Conservation (phyloP, 2,888 invertebrate species). For the Cristatella mucedo region DNA sequence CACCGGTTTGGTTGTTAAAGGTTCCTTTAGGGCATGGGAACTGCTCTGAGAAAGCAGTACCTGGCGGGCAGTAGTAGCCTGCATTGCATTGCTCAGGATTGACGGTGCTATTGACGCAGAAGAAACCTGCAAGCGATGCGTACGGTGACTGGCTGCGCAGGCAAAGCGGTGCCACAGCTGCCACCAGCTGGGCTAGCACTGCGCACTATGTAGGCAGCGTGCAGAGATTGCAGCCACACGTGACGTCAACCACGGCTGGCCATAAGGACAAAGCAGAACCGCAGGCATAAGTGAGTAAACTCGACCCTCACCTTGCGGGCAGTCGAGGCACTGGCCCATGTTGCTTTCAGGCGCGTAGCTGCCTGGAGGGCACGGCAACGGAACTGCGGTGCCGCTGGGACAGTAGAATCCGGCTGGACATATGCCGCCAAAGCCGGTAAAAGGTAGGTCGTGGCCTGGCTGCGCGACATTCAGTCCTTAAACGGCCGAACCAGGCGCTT, state of each 20-base stretch:
- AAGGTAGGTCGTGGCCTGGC: conserved; percentile 12
- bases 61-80: conserved; percentile 28
- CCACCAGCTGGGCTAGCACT: too few relatives aligned
- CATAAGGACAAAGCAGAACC: too few relatives aligned
- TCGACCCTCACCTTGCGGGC: conserved; percentile 20
- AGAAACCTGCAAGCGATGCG: conserved; percentile 20
- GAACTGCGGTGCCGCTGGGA: conserved; percentile 21
- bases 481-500: too few relatives aligned
- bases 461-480: conserved; percentile 2
- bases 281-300: too few relatives aligned
- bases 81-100: conserved; percentile 21
- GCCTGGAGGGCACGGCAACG: conserved; percentile 19
- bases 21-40: conserved; percentile 32
- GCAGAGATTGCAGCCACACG: too few relatives aligned
- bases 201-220: too few relatives aligned
- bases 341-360: conserved; percentile 20
- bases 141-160: too few relatives aligned
- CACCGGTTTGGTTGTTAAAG: conserved; percentile 30
- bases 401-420: conserved; percentile 28
- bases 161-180: too few relatives aligned
- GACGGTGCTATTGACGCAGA: conserved; percentile 28
- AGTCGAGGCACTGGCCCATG: conserved; percentile 18
- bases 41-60: conserved; percentile 23
- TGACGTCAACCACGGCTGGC: too few relatives aligned
- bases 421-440: conserved; percentile 23